A percentile compares a stretch with the other conserved stretches of the same genome.
phyloP scores from a whole-genome alignment of 2,113 vertebrate genomes.

The Entomyzon cyanotis region DNA sequence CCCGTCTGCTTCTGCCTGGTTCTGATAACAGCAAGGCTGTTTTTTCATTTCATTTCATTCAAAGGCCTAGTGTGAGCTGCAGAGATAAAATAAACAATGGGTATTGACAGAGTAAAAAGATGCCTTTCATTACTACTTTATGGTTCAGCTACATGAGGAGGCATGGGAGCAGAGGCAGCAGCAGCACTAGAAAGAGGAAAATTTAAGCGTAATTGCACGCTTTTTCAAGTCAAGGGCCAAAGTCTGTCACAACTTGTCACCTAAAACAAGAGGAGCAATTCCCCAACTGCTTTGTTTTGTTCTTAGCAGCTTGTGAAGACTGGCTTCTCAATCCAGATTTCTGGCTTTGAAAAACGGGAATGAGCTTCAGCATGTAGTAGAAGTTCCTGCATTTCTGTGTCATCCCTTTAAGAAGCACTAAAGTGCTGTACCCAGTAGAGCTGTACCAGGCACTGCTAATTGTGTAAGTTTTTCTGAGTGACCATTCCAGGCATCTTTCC shows the following conservation, averaged over 20 bases:
- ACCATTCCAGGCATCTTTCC: background rate
- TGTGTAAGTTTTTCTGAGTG: background rate
- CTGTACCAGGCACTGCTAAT: background rate
- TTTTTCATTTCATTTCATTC: constrained; percentile 25
- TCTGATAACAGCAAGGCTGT: constrained; percentile 23
- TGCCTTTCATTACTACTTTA: constrained; percentile 8
- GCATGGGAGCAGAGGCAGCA: background rate
- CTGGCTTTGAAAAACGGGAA: background rate
- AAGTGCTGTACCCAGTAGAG: background rate
- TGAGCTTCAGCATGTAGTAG: background rate
- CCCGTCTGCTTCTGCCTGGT: background rate
- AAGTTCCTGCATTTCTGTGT: background rate
- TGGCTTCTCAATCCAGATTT: background rate
- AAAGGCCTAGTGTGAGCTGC: constrained; percentile 24
- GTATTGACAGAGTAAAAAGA: background rate
- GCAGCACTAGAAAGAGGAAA: background rate
- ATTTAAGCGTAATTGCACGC: background rate
- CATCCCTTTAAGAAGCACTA: background rate
- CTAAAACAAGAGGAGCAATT: background rate
- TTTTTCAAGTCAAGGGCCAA: background rate
- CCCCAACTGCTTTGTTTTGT: background rate
- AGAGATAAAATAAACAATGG: constrained; percentile 55
- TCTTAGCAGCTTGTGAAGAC: background rate
- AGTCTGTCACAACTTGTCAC: background rate
- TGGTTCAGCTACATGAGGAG: background rate